Base-by-base conservation (phyloP, 2,113 vertebrate species). In the Pogonocichla stellata region DNA sequence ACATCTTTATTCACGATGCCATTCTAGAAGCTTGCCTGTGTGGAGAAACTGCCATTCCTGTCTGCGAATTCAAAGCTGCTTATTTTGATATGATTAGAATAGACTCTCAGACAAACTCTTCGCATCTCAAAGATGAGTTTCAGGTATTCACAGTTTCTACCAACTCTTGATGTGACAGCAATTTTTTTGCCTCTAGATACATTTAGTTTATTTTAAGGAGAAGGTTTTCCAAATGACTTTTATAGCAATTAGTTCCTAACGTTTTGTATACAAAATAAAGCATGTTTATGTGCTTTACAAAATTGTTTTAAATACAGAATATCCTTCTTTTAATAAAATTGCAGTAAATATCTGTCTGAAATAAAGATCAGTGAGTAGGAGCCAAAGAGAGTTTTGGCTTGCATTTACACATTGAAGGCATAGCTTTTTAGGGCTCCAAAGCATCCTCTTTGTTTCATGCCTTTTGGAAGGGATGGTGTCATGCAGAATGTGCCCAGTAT, bases 1-100 rank as follows among this genome's bases (percentile, higher is more conserved):
- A 99, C 93, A 99, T 99, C 96, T 99, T 99, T 98, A 99, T 99
- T 98, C 99, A 99, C 31, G 99, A 99, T 81, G 99, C 99, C 97
- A 99, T 99, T 92, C 98, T 99, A 90, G 99, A 99, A 98, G 99
- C 99, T 33, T 99, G 99, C 97, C 98, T 99, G 47, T 99, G 99
- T 96, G 99, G 99, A 93, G 99, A 99, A 97, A 99, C 99, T 61
- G 99, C 99, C 88, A 99, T 99, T 90, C 99, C 99, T 28, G 99
- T 99, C 77, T 99, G 99, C 6, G 99, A 99, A 98, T 99, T 99
- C 97, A 99, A 99, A 98, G 99, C 99, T 74, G 99, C 99, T 50
- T 99, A 99, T 98, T 99, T 99, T 93, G 99, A 99, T 97, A 99
- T 99, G 98, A 99, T 99, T 97, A 98, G 99, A 98, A 99, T 99